phyloP scores from a whole-genome alignment of 2,888 invertebrate species.

The Apodemia zela region DNA sequence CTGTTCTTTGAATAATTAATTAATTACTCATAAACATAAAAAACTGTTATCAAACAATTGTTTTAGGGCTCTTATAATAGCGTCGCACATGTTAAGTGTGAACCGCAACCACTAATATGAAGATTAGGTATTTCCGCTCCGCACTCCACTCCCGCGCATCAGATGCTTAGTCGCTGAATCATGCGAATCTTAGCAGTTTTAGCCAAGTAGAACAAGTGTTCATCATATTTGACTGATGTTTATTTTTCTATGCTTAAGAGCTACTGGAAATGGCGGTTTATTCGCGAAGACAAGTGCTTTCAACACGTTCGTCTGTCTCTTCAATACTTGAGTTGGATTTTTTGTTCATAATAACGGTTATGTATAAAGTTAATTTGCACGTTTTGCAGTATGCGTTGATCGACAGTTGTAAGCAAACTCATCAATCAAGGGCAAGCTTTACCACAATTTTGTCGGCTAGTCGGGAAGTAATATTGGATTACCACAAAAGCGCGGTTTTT shows the following conservation, averaged over 20 bases:
- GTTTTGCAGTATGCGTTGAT: background rate
- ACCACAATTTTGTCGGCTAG: background rate
- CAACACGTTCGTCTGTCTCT: background rate
- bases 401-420: background rate
- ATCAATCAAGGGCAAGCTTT: background rate
- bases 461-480: too few relatives aligned
- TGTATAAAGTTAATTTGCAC: background rate
- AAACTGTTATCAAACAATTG: background rate
- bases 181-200: slow-evolving; percentile 26
- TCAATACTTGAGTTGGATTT: background rate
- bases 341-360: background rate
- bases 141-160: slow-evolving; percentile 47
- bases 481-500: too few relatives aligned
- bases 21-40: too few relatives aligned
- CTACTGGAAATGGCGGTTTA: background rate
- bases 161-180: slow-evolving; percentile 44
- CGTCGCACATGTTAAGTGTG: slow-evolving; percentile 56
- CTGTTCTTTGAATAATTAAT: too few relatives aligned
- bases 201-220: slow-evolving; percentile 30
- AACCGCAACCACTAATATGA: slow-evolving; percentile 63
- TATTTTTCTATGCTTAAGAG: slow-evolving; percentile 25
- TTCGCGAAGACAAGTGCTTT: background rate
- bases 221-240: slow-evolving; percentile 30
- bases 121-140: slow-evolving; percentile 76
- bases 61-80: slow-evolving; percentile 23